These are phyloP conservation scores for Baccha elongata DNA, from an alignment of 2,888 invertebrate genomes.

Conservation along the genomic window DNA sequence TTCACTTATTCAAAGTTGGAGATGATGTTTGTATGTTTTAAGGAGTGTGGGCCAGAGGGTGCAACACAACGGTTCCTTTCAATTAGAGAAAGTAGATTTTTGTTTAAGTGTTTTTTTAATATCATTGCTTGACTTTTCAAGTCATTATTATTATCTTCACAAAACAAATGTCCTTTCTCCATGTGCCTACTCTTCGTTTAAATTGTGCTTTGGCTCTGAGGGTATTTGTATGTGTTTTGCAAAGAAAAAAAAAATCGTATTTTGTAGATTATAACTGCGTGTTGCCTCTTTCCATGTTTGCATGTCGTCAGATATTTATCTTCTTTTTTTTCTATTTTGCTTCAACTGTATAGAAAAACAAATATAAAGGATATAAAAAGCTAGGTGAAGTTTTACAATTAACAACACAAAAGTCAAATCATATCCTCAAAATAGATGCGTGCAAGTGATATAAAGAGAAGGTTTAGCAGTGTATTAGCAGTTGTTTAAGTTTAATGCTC, in stretches of 20 bases:
- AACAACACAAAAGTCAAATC: conserved; percentile 64
- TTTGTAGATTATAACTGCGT: conserved; percentile 63
- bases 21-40: background rate
- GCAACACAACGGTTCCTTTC: conserved; percentile 57
- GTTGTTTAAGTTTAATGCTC: conserved; percentile 26
- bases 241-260: conserved; percentile 36
- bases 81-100: conserved; percentile 71
- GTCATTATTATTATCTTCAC: conserved; percentile 64
- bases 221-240: conserved; percentile 54
- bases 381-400: conserved; percentile 70
- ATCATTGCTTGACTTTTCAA: conserved; percentile 61
- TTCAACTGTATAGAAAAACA: conserved; percentile 54
- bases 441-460: conserved; percentile 31
- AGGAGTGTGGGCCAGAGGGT: conserved; percentile 35
- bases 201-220: conserved; percentile 10
- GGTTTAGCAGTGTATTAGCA: conserved; percentile 14
- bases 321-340: conserved; percentile 53
- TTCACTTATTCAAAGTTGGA: conserved; percentile 33
- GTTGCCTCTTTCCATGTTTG: conserved; percentile 66
- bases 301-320: conserved; percentile 72
- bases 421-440: conserved; percentile 64
- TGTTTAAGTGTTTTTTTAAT: conserved; percentile 48
- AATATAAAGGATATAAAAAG: conserved; percentile 62
- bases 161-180: conserved; percentile 69
- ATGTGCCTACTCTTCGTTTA: conserved; percentile 39